Evolutionary conservation across 1,140 invertebrate species (phyloP), one percentile per base, ranked within the genome.

Genomic region (Tetranychus urticae): DNA sequence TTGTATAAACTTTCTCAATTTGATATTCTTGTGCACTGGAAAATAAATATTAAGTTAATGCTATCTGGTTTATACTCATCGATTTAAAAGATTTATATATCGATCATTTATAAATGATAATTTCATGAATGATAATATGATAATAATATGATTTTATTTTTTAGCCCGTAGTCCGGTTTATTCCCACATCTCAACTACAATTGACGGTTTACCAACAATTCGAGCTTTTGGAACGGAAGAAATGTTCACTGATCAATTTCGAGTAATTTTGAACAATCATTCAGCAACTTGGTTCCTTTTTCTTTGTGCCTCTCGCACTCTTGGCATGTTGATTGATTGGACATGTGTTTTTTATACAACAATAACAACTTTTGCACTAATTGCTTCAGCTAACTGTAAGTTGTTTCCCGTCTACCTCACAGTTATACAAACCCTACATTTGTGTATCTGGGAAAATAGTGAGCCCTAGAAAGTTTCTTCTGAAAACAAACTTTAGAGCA

Each of bases 181-280:
- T 68, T 84, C 84, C 8, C 88, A 94, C 69, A 74, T 96, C 57
- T 88, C 83, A 70, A 82, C 88, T 35, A 84, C 88, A 0, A 73
- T 94, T 1, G 84, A 87, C 72, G 91, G 91, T 6, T 74, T 96
- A 35, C 79, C 85, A 1, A 93, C 89, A 0, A 89, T 97, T 59
- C 76, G 90, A 61, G 87, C 89, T 0, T 90, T 85, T 66, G 76
- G 78, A 45, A 73, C 78, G 7, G 75, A 91, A 71, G 63, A 69
- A 63, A 81, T 83, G 59, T 77, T 93, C 10, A 82, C 83, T 65
- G 71, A 80, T 42, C 82, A 76, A 39, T 74, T 74, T 62, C 71
- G 73, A 65, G 55, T 66, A n/a, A 70, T 74, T 63, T 74, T 75
- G 71, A 77, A 88, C 70, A 68, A 81, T 4, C 83, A 84, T 66